Evolutionary conservation across 2,888 invertebrate species (phyloP), one percentile per base, ranked within the genome.

Genomic region (Parnassius mnemosyne): DNA sequence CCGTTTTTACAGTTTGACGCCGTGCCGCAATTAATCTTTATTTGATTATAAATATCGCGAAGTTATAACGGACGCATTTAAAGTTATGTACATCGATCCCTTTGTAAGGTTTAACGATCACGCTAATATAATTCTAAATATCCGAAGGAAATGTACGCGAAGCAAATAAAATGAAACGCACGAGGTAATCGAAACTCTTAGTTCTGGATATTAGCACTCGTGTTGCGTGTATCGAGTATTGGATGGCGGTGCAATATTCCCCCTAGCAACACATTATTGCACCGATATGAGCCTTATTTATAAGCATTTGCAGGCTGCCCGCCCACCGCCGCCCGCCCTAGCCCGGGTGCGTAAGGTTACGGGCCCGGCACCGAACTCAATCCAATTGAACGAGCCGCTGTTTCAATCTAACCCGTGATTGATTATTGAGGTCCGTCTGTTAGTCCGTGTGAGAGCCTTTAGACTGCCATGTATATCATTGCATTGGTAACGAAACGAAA

Each of bases 241-340:
- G 63, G 57, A 57, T 58, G 62, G 56, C 53, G 52, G 64, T 54
- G 59, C 63, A 64, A 60, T 64, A 64, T 64, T 53, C 60, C 46
- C 56, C 65, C 60, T 60, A 57, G 62, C 41, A 58, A 64, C 64
- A 64, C 65, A 68, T 67, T 65, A 68, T 66, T 67, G 64, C 63
- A 60, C 53, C 53, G 60, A 60, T 64, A 60, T 60, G 57, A 64
- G 56, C 63, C 63, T 64, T 64, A 64, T 64, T 64, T 64, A 64
- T 63, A 57, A 65, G 61, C 62, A 53, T 64, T 64, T 59, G 60
- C 62, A 42, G 53, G 51, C 52, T 65, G 64, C 57, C 61, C 60
- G 50, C 55, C 50, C 55, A 50, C 34, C 16, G 44, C 60, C 55
- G 55, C 46, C 62, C 53, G 61, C 61, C 57, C 57, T 51, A 47